Evolutionary conservation across 2,113 vertebrate genomes (phyloP).

Genomic region (Mystacornis crossleyi): DNA sequence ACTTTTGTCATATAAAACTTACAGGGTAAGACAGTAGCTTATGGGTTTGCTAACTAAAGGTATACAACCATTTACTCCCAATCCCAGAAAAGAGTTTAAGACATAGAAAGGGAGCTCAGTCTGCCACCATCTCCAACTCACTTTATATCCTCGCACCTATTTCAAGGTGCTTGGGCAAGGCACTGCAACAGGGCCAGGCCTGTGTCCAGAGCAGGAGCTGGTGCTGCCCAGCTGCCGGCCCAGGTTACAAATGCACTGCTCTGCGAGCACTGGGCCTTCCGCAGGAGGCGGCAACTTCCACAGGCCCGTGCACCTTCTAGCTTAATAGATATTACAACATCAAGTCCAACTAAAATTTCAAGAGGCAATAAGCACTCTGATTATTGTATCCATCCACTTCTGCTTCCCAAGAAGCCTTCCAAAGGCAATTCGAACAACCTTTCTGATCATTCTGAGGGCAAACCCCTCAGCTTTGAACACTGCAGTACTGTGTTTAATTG

Average conservation of each 20-base stretch:
- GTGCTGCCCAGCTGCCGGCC: neutral
- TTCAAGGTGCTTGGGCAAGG: neutral
- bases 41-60: neutral
- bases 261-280: neutral
- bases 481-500: neutral
- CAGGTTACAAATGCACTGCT: rapidly evolving
- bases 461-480: neutral
- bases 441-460: neutral
- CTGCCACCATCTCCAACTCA: neutral
- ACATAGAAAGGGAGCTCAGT: neutral
- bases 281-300: neutral
- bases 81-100: neutral
- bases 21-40: neutral
- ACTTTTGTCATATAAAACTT: neutral
- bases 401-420: neutral
- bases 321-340: neutral
- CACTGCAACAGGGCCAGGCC: neutral
- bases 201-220: neutral
- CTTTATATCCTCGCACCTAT: neutral
- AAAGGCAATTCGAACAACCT: neutral
- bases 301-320: neutral
- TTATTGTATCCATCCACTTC: neutral
- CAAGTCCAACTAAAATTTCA: neutral
- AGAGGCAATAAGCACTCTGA: neutral
- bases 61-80: neutral